These are phyloP conservation scores for Nasonia vitripennis DNA, from an alignment of 1,140 invertebrate genomes.

Conservation along the genomic window DNA sequence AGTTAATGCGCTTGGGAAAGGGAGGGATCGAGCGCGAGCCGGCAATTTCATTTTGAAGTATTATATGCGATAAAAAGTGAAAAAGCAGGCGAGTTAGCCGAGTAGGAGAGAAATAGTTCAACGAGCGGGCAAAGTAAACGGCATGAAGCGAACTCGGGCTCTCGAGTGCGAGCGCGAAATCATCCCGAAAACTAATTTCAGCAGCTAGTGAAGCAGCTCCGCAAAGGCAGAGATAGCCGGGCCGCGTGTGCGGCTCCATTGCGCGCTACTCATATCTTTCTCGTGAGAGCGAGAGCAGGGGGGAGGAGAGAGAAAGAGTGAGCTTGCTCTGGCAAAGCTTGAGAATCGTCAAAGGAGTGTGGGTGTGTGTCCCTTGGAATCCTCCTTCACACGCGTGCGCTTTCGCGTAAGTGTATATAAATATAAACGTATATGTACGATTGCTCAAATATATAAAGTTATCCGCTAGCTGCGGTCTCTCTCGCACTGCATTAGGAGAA, in stretches of 20 bases:
- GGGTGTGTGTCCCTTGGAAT: background rate
- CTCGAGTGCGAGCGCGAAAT: conserved; percentile 52
- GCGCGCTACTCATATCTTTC: background rate
- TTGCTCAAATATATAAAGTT: no score
- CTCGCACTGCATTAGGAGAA: background rate
- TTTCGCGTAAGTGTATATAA: background rate
- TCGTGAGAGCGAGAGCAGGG: background rate
- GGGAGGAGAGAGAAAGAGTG: background rate
- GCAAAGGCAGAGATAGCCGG: background rate
- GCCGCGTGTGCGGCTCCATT: background rate
- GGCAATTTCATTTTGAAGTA: no score
- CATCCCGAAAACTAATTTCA: conserved; percentile 63
- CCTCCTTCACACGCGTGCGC: background rate
- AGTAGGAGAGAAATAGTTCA: background rate
- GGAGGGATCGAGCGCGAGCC: no score
- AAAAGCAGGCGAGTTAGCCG: background rate
- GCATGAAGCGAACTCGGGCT: background rate
- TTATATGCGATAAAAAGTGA: background rate
- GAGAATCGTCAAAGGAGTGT: conserved; percentile 31
- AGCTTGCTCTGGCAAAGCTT: conserved; percentile 24
- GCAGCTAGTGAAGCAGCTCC: background rate
- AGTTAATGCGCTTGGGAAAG: no score
- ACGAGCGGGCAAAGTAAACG: conserved; percentile 20
- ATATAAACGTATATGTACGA: no score
- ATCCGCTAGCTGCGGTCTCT: background rate